Conservation (phyloP, 2,797 vertebrate species). For the Xyrichtys novacula region DNA sequence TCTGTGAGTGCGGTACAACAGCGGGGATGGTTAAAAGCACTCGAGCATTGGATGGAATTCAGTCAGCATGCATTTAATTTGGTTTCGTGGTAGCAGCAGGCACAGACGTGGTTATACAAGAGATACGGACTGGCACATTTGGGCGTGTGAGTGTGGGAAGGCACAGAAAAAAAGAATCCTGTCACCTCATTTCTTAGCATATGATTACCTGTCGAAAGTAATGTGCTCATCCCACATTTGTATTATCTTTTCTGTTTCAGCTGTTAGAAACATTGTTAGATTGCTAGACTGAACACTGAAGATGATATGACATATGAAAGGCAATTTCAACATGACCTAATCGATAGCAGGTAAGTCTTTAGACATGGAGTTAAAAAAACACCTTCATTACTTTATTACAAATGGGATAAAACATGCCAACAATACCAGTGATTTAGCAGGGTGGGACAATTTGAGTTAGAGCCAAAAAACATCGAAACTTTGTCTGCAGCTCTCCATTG, state of each 20-base stretch:
- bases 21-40: slow-evolving; percentile 42
- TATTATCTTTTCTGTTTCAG: slow-evolving; percentile 16
- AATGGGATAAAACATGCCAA: too few relatives aligned
- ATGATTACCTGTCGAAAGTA: slow-evolving; percentile 60
- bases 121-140: slow-evolving; percentile 38
- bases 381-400: too few relatives aligned
- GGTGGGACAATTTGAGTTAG: too few relatives aligned
- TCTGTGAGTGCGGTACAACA: slow-evolving; percentile 23
- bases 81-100: slow-evolving; percentile 38
- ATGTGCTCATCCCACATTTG: slow-evolving; percentile 29
- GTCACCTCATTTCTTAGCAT: slow-evolving; percentile 63
- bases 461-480: too few relatives aligned
- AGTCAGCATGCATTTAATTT: slow-evolving; percentile 54
- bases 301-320: too few relatives aligned
- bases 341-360: too few relatives aligned
- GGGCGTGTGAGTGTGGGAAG: slow-evolving; percentile 23
- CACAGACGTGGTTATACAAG: slow-evolving; percentile 25
- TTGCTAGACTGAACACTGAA: slow-evolving; percentile 20
- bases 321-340: too few relatives aligned
- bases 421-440: too few relatives aligned
- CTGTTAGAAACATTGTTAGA: slow-evolving; percentile 7
- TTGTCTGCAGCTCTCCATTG: too few relatives aligned
- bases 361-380: too few relatives aligned
- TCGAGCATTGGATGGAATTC: slow-evolving; percentile 49
- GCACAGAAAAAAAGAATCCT: slow-evolving; percentile 63